phyloP scores from a whole-genome alignment of 2,797 vertebrate species.

The Sebastes ruberrimus region DNA sequence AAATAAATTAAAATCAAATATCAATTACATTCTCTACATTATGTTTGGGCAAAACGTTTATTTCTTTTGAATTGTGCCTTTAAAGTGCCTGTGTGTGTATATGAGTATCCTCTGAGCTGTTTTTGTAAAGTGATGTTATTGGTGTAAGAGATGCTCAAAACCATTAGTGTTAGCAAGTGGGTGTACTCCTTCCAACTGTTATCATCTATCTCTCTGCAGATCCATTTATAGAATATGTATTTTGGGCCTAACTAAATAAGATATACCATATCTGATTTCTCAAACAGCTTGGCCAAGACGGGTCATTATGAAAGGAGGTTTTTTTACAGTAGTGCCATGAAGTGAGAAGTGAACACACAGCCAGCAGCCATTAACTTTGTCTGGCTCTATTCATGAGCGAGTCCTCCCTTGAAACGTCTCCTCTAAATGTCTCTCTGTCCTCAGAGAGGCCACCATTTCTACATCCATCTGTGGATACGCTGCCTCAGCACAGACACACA shows the following conservation, averaged over 20 bases:
- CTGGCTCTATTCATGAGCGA: constrained; percentile 24
- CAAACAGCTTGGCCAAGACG: constrained; percentile 21
- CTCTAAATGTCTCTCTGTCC: constrained; percentile 76
- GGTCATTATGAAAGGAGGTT: constrained; percentile 44
- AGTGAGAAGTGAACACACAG: constrained; percentile 29
- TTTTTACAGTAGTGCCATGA: constrained; percentile 53
- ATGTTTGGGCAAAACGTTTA: neutral
- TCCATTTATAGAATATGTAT: constrained; percentile 33
- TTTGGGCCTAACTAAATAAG: constrained; percentile 38
- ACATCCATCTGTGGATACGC: constrained; percentile 74
- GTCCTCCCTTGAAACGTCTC: constrained; percentile 55
- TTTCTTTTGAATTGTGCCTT: neutral
- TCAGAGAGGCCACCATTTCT: constrained; percentile 69
- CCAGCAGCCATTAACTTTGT: constrained; percentile 63
- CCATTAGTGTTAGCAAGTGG: constrained; percentile 22
- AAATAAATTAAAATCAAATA: neutral
- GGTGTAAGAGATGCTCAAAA: constrained; percentile 16
- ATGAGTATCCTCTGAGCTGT: neutral
- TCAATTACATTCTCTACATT: neutral
- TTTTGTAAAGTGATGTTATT: constrained; percentile 7
- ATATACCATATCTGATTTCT: constrained; percentile 45
- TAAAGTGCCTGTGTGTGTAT: neutral
- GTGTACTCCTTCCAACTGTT: constrained; percentile 8
- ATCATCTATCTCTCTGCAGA: neutral
- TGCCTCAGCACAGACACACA: constrained; percentile 65